Evolutionary conservation across 2,888 invertebrate genomes (phyloP), one percentile per base, ranked within the genome.

Genomic region (Gymnoscelis rufifasciata): DNA sequence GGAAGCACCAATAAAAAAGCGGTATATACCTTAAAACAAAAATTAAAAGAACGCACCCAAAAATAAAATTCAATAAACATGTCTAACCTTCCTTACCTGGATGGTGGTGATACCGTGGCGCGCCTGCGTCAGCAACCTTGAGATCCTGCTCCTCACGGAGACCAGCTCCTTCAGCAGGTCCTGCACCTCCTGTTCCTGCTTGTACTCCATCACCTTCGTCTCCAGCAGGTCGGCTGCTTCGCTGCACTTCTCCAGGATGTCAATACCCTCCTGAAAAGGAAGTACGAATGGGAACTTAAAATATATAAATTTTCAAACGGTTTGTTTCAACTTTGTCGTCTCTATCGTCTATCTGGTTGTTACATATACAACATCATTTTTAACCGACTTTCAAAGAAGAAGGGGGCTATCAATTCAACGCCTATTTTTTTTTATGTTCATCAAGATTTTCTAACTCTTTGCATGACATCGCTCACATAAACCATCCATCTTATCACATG

Each of bases 191-290:
- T 88, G 76, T 76, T 94, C 94, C 45, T 90, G 90, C 10, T 92
- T 91, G 59, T 92, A 83, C 57, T 89, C 88, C 68, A 89, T 88
- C 37, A 94, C 83, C 65, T 90, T 89, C 38, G 89, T 86, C 65
- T 93, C 92, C 28, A 95, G 78, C 14, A 91, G 87, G 33, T 88
- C 86, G 0, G 92, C 91, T 57, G 93, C 92, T 59, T 90, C 89
- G 54, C 93, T 92, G 71, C 93, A 92, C 68, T 90, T 90, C 72
- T 91, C 90, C 62, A 95, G 88, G 72, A 94, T 91, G 60, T 88
- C 83, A 62, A 93, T 90, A 59, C 94, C 92, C 66, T 90, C 90
- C 95, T 95, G 82, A 38, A 90, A 81, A 38, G 7, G 10, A 24
- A 3, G 7, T 23, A 26, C 19, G 5, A 19, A 19, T 19, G 5